These are phyloP conservation scores for Drosophila murphyi DNA, from an alignment of 1,140 invertebrate genomes.

Conservation along the genomic window DNA sequence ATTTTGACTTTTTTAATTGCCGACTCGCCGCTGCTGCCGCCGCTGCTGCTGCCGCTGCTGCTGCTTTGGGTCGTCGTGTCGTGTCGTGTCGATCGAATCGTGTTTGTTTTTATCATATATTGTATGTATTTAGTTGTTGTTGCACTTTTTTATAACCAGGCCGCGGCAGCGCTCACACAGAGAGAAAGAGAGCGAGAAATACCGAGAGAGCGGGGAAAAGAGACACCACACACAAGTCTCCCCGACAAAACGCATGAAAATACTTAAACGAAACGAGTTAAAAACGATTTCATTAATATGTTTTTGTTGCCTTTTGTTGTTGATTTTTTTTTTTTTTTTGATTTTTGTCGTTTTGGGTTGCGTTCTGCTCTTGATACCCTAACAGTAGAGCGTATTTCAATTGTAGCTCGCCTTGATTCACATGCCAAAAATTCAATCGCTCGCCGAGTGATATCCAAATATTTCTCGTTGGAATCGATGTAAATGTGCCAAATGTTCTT, in stretches of 20 bases:
- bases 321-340: conserved; percentile 14
- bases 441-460: background rate
- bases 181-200: conserved; percentile 10
- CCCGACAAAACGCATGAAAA: conserved; percentile 54
- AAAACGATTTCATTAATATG: conserved; percentile 81
- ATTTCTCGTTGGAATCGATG: background rate
- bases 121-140: conserved; percentile 60
- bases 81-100: conserved; percentile 57
- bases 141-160: conserved; percentile 74
- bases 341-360: conserved; percentile 33
- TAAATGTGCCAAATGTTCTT: too few species aligned
- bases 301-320: conserved; percentile 67
- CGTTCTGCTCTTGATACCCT: conserved; percentile 34
- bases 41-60: background rate
- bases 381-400: background rate
- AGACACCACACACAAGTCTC: conserved; percentile 23
- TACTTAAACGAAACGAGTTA: conserved; percentile 80
- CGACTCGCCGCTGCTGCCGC: conserved; percentile 20
- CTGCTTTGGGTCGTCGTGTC: conserved; percentile 57
- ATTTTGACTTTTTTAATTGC: conserved; percentile 34
- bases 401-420: background rate
- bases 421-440: background rate
- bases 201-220: conserved; percentile 6
- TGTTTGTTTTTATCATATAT: conserved; percentile 73
- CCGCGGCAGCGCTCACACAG: conserved; percentile 30